phyloP scores from a whole-genome alignment of 2,113 vertebrate species.

The Triplophysa tibetana region DNA sequence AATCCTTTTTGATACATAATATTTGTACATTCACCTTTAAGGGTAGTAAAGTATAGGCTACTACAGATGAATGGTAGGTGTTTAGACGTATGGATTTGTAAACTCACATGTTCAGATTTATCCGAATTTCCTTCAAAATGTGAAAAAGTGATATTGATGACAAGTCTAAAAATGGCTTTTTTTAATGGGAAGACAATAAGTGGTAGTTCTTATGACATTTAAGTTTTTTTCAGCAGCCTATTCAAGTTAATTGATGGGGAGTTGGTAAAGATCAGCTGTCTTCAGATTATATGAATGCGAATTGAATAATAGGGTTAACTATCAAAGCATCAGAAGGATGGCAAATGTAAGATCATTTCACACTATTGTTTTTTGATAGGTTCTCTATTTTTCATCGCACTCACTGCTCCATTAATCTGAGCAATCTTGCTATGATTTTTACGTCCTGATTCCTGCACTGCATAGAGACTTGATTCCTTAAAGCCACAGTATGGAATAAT shows the following conservation, averaged over 20 bases:
- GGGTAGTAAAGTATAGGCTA: too few relatives aligned
- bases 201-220: background rate
- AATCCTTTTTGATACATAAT: too few relatives aligned
- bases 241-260: slow-evolving; percentile 1
- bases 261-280: background rate
- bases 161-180: background rate
- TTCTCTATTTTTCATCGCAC: background rate
- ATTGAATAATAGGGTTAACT: background rate
- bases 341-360: background rate
- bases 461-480: background rate
- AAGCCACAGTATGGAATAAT: too few relatives aligned
- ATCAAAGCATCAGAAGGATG: background rate
- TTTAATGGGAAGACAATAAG: background rate
- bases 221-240: background rate
- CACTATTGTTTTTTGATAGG: background rate
- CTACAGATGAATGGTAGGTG: too few relatives aligned
- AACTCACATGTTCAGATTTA: background rate
- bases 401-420: too few relatives aligned
- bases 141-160: background rate
- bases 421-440: too few relatives aligned
- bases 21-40: too few relatives aligned
- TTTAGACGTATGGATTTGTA: too few relatives aligned
- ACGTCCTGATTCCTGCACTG: background rate
- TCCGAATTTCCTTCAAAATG: background rate
- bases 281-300: background rate